Evolutionary conservation across 2,888 invertebrate species (phyloP).

Genomic region (Drosophila formosana): DNA sequence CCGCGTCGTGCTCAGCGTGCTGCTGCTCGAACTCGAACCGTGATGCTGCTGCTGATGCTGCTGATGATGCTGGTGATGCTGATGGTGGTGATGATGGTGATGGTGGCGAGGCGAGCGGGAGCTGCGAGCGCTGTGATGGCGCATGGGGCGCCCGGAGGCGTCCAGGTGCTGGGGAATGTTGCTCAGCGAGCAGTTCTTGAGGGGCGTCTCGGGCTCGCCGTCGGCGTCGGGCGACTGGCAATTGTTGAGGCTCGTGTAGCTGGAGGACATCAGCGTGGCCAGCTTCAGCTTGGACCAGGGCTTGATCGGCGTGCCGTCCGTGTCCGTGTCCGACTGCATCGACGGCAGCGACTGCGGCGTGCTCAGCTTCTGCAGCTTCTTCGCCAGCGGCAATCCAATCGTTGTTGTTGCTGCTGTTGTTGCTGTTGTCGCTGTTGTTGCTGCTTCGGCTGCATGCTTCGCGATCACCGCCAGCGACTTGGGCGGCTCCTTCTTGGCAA

Average conservation of each 20-base stretch:
- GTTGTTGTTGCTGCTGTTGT: neutral
- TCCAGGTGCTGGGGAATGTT: constrained; percentile 76
- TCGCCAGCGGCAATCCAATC: constrained; percentile 22
- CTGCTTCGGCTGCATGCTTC: constrained; percentile 48
- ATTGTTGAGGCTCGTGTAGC: constrained; percentile 83
- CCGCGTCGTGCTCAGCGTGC: constrained; percentile 46
- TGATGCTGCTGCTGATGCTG: constrained; percentile 26
- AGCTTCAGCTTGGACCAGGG: constrained; percentile 93
- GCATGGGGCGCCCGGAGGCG: neutral
- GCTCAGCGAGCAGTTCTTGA: constrained; percentile 78
- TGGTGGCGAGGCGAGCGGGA: constrained; percentile 63
- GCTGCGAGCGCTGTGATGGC: constrained; percentile 70
- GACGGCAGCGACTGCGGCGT: constrained; percentile 51
- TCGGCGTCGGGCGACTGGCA: constrained; percentile 78
- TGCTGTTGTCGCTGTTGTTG: neutral
- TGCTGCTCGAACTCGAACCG: constrained; percentile 62
- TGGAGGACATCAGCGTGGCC: constrained; percentile 86
- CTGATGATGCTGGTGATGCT: constrained; percentile 2
- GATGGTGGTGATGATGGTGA: constrained; percentile 40
- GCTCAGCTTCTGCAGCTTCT: constrained; percentile 38
- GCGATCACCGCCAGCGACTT: constrained; percentile 69
- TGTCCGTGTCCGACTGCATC: constrained; percentile 82
- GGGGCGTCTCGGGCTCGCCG: constrained; percentile 65
- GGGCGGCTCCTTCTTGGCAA: constrained; percentile 83
- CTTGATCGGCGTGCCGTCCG: constrained; percentile 85